These are phyloP conservation scores for Hylaeus volcanicus DNA, from an alignment of 1,140 invertebrate genomes.

Conservation along the genomic window DNA sequence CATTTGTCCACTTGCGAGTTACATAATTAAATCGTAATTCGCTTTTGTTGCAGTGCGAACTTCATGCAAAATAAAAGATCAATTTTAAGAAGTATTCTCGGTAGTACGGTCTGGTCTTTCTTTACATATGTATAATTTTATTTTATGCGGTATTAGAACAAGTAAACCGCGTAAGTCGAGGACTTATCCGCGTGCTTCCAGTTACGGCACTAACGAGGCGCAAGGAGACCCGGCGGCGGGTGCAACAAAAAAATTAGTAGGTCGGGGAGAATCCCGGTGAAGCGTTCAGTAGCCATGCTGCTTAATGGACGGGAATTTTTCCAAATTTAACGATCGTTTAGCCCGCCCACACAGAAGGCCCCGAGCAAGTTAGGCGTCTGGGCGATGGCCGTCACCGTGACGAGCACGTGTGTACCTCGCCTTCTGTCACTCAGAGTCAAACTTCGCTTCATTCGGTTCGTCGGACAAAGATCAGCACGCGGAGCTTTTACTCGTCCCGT, in stretches of 20 bases:
- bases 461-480: conserved; percentile 63
- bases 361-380: conserved; percentile 71
- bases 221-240: neutral
- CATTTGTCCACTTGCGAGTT: too few relatives aligned
- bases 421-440: conserved; percentile 74
- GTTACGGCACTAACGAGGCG: conserved; percentile 36
- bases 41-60: too few relatives aligned
- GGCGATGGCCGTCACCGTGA: conserved; percentile 79
- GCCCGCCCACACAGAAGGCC: conserved; percentile 75
- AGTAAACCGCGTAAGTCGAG: too few relatives aligned
- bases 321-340: conserved; percentile 74
- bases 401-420: conserved; percentile 79
- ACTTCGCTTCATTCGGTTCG: conserved; percentile 59
- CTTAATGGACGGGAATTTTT: conserved; percentile 64
- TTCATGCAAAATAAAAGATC: too few relatives aligned
- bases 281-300: conserved; percentile 48
- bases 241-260: conserved; percentile 49
- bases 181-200: neutral
- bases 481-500: neutral
- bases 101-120: too few relatives aligned
- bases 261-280: conserved; percentile 24
- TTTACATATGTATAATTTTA: too few relatives aligned
- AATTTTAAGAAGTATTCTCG: too few relatives aligned
- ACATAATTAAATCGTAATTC: too few relatives aligned
- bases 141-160: too few relatives aligned